Conservation (phyloP, 2,797 vertebrate species). For the Phoebastria nigripes region DNA sequence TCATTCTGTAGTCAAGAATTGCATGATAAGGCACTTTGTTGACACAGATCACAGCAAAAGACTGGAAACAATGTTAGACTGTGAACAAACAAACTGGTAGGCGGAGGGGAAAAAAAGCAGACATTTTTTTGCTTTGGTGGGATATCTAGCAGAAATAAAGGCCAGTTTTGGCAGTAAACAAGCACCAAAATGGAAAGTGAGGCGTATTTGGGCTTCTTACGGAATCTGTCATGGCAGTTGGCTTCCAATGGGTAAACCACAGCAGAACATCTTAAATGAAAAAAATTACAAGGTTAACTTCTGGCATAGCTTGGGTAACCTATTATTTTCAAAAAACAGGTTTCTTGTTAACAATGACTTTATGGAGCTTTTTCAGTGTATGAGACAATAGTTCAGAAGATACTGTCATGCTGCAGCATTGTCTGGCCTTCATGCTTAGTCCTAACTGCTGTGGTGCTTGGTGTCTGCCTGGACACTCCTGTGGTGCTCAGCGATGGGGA, state of each 20-base stretch:
- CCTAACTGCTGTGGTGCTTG: not conserved
- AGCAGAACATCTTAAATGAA: not conserved
- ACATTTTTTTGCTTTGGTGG: not conserved
- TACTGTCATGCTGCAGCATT: not conserved
- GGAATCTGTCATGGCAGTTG: not conserved
- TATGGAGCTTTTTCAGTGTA: not conserved
- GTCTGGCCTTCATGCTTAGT: not conserved
- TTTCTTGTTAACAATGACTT: not conserved
- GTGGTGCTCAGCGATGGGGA: not conserved
- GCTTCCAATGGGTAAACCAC: not conserved
- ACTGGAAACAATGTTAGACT: not conserved
- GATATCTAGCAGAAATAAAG: not conserved
- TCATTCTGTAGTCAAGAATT: not conserved
- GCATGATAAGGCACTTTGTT: not conserved
- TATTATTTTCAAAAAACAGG: not conserved
- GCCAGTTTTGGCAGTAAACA: not conserved
- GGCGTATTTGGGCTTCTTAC: not conserved
- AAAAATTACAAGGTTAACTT: not conserved
- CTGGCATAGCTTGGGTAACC: not conserved
- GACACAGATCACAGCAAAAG: not conserved
- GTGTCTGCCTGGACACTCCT: accelerated
- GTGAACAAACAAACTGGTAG: not conserved
- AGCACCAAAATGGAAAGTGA: not conserved
- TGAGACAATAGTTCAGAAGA: not conserved
- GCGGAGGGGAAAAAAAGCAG: not conserved